Conservation (phyloP, 2,113 vertebrate genomes). For the Sigmodon hispidus region DNA sequence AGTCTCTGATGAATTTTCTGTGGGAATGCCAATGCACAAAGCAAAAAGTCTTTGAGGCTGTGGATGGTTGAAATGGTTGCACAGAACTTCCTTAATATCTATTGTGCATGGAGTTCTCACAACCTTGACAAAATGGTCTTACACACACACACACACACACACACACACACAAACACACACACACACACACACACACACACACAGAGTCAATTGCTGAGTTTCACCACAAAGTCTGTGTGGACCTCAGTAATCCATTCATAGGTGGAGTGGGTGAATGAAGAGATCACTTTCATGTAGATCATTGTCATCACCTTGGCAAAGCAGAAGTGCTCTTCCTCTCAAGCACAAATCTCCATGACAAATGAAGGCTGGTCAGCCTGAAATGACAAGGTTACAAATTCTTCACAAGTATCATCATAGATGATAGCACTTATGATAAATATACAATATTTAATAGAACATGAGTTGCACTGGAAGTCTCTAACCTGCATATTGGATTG, state of each 20-base stretch:
- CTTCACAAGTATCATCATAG: slow-evolving; percentile 22
- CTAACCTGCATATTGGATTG: not conserved
- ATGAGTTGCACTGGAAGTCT: not conserved
- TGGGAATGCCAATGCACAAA: not conserved
- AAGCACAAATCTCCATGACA: slow-evolving; percentile 56
- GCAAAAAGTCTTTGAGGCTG: not conserved
- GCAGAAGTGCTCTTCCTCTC: slow-evolving; percentile 12
- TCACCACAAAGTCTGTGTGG: not conserved
- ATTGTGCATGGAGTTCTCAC: not conserved
- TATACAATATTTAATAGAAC: not conserved
- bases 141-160: not conserved
- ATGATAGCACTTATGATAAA: not conserved
- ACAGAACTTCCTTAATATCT: not conserved
- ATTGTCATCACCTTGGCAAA: slow-evolving; percentile 48
- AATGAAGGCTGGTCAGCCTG: slow-evolving; percentile 56
- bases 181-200: not conserved
- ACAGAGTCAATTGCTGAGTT: not conserved
- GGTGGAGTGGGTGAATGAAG: not conserved
- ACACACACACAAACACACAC: not conserved
- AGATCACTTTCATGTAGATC: not conserved
- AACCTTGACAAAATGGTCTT: not conserved
- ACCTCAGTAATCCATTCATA: not conserved
- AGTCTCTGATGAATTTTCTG: not conserved
- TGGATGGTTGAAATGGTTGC: not conserved
- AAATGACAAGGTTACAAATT: not conserved